phyloP scores from a whole-genome alignment of 2,797 vertebrate species.

The Amazona ochrocephala region DNA sequence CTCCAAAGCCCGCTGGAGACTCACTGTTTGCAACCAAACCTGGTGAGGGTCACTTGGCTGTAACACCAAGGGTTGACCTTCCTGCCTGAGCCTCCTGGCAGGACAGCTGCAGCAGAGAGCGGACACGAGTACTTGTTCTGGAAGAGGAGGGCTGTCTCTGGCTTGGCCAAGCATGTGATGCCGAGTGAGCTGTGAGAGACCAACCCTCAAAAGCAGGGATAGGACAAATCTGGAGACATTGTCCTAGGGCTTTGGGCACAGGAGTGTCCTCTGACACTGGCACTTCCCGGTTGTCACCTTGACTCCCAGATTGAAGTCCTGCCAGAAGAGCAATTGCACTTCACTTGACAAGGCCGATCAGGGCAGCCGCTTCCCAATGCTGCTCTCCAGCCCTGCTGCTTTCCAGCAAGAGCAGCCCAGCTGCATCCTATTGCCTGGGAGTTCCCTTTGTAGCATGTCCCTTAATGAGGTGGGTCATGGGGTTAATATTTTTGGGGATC shows the following conservation, averaged over 20 bases:
- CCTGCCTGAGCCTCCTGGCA: neutral
- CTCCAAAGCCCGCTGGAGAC: neutral
- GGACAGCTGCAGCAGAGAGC: neutral
- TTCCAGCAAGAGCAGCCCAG: neutral
- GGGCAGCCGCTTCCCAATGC: neutral
- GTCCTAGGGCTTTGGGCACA: neutral
- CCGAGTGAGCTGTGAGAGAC: neutral
- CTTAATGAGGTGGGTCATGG: neutral
- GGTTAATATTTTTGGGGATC: neutral
- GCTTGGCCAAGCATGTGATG: neutral
- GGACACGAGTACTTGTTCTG: neutral
- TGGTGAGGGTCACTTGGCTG: neutral
- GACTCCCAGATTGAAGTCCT: neutral
- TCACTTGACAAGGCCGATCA: neutral
- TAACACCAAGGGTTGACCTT: neutral
- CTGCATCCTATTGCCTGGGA: neutral
- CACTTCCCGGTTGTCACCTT: neutral
- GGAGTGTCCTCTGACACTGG: neutral
- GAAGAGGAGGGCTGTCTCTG: neutral
- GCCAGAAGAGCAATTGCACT: neutral
- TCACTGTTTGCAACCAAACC: neutral
- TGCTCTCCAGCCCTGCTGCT: neutral
- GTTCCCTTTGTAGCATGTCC: neutral
- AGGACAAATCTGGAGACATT: neutral
- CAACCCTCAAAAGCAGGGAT: neutral